These are phyloP conservation scores for Spea hammondii DNA, from an alignment of 2,797 vertebrate genomes.

Conservation along the genomic window DNA sequence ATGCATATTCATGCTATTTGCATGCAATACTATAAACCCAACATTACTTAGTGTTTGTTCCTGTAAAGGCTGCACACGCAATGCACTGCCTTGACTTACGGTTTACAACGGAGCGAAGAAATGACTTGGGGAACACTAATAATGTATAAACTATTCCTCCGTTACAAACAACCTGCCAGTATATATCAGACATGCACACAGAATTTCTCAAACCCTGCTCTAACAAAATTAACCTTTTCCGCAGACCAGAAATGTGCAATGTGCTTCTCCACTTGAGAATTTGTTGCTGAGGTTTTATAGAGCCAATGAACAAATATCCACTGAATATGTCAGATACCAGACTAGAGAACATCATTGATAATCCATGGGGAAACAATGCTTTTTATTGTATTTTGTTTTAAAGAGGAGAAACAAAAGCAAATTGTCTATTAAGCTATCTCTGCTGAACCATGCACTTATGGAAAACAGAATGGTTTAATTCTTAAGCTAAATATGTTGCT, in stretches of 20 bases:
- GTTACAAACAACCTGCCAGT: slow-evolving; percentile 34
- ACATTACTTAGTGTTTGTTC: too few species aligned
- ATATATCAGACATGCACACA: slow-evolving; percentile 35
- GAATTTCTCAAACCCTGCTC: slow-evolving; percentile 55
- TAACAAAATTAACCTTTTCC: slow-evolving; percentile 55
- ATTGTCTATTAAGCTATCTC: slow-evolving; percentile 48
- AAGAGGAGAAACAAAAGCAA: slow-evolving; percentile 56
- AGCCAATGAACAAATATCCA: slow-evolving; percentile 52
- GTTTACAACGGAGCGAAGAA: slow-evolving; percentile 21
- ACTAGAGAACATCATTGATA: slow-evolving; percentile 48
- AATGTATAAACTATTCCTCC: slow-evolving; percentile 26
- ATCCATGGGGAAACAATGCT: slow-evolving; percentile 54
- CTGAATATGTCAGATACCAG: slow-evolving; percentile 56
- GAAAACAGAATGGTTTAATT: slow-evolving; percentile 45
- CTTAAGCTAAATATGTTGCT: slow-evolving; percentile 8
- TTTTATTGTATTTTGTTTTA: slow-evolving; percentile 49
- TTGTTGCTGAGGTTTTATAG: slow-evolving; percentile 37
- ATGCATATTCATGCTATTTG: too few species aligned
- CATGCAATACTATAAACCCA: too few species aligned
- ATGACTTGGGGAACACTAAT: neutral
- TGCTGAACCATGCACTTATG: slow-evolving; percentile 5
- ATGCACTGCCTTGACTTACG: too few species aligned
- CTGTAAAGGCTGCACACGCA: too few species aligned
- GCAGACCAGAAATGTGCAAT: slow-evolving; percentile 53
- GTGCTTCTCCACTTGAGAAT: slow-evolving; percentile 51